Percentiles rank a stretch among this genome's conserved stretches.
Conservation (phyloP, 2,888 invertebrate species). For the Actias luna region DNA sequence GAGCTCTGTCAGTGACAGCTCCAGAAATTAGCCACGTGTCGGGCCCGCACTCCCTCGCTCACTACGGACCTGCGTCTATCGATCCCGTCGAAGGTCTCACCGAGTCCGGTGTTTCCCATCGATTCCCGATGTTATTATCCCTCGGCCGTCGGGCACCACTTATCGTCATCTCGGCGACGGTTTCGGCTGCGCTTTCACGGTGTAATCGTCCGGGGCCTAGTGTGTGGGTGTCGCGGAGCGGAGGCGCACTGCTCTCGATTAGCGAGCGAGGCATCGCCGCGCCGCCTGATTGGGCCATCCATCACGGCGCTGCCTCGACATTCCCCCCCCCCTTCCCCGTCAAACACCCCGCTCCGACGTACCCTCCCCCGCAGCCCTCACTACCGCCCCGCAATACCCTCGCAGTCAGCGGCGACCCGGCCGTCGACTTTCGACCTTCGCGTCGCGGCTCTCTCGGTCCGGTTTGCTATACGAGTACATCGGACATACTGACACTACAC, state of each 20-base stretch:
- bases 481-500: slow-evolving; percentile 43
- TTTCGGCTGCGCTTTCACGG: slow-evolving; percentile 24
- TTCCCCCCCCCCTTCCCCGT: slow-evolving; percentile 52
- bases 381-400: slow-evolving; percentile 14
- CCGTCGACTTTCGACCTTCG: slow-evolving; percentile 45
- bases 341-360: too few species aligned
- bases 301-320: slow-evolving; percentile 70
- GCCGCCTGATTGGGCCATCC: slow-evolving; percentile 83
- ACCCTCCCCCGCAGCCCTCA: slow-evolving; percentile 34
- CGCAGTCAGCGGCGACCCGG: not conserved
- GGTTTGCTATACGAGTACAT: slow-evolving; percentile 36
- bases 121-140: too few species aligned
- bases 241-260: slow-evolving; percentile 75
- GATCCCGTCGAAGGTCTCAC: slow-evolving; percentile 68
- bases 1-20: slow-evolving; percentile 73
- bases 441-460: slow-evolving; percentile 28
- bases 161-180: slow-evolving; percentile 22
- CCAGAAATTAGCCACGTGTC: slow-evolving; percentile 78
- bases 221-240: slow-evolving; percentile 31
- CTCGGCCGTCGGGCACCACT: too few species aligned
- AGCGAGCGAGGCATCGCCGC: slow-evolving; percentile 69
- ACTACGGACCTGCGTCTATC: slow-evolving; percentile 79
- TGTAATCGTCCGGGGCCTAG: not conserved
- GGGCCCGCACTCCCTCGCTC: slow-evolving; percentile 61
- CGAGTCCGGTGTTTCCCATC: slow-evolving; percentile 70